Base-by-base conservation (phyloP, 2,113 vertebrate genomes). In the Nymphicus hollandicus region DNA sequence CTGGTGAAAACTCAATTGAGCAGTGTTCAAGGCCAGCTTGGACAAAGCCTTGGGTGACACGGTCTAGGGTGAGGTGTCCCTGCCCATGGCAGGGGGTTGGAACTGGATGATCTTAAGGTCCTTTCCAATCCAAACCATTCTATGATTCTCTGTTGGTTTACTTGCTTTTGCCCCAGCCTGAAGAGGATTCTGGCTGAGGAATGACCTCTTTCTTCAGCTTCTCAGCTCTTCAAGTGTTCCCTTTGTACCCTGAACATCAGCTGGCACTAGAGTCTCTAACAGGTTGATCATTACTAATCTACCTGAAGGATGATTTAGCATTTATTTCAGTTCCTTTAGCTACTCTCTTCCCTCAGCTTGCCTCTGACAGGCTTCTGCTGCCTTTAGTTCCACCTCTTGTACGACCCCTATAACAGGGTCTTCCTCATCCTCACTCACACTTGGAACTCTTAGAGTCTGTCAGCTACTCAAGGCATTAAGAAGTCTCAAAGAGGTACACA, bases 1-100 rank as follows among this genome's bases (percentile, higher is more conserved):
- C n/a, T n/a, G n/a, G n/a, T n/a, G n/a, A n/a, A n/a, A n/a, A n/a
- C n/a, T n/a, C n/a, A n/a, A n/a, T n/a, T n/a, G n/a, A n/a, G n/a
- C n/a, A n/a, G n/a, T n/a, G n/a, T n/a, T n/a, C n/a, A n/a, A n/a
- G n/a, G n/a, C n/a, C n/a, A n/a, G n/a, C n/a, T n/a, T n/a, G n/a
- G n/a, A n/a, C n/a, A n/a, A n/a, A n/a, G n/a, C n/a, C n/a, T n/a
- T n/a, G n/a, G n/a, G n/a, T n/a, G n/a, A n/a, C n/a, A n/a, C n/a
- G n/a, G n/a, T n/a, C n/a, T n/a, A n/a, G n/a, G n/a, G n/a, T n/a
- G n/a, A n/a, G n/a, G n/a, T n/a, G n/a, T n/a, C 33, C 55, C 55
- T n/a, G 8, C 13, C 9, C 19, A 5, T 23, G 20, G 56, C 33
- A n/a, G 9, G 20, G 20, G 4, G 1, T 15, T n/a, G 2, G 33